Base-by-base conservation (phyloP, 2,888 invertebrate species). In the Meta bourneti region DNA sequence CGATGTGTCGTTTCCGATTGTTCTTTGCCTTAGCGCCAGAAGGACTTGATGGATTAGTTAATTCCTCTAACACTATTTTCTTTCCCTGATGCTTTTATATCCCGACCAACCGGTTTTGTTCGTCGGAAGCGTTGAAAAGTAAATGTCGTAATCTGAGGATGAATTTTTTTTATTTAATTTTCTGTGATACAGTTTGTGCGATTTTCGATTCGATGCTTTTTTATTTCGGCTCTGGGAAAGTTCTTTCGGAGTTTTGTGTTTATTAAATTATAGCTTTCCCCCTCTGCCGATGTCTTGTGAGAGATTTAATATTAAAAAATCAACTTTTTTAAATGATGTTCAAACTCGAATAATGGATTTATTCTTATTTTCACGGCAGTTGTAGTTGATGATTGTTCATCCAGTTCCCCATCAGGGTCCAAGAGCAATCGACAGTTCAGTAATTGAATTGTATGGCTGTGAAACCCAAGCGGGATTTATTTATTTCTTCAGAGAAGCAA, bases 1-100 rank as follows among this genome's bases (percentile, higher is more conserved):
- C 91, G 91, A 91, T 87, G 87, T 88, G 91, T 91, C 91, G 61
- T 82, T 78, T 83, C 72, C 91, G 91, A 91, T 91, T 91, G 91
- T 83, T 83, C 79, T 79, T 80, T 34, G 54, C 74, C 48, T 72
- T n/a, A 54, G 51, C 69, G 20, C 19, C 20, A 20, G 52, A n/a
- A 20, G 48, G 71, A 52, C 78, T 83, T 91, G 91, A 91, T 91
- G 91, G 91, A 91, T 91, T 91, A 86, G 91, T 91, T 91, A 91
- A 91, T 91, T 91, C 87, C 83, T 91, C 87, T 91, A 91, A 91
- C 87, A 83, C 91, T 81, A 52, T 83, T 91, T 87, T 71, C 48
- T 80, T 54, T n/a, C 61, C 81, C 69, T 81, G 54, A 61, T 79
- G 79, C 20, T 7, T 61, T 79, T 77, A 34, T 34, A 34, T 79